Percentiles rank a stretch among this genome's conserved stretches.
Evolutionary conservation across 2,797 vertebrate genomes (phyloP).

Genomic region (Rhinoraja longicauda): DNA sequence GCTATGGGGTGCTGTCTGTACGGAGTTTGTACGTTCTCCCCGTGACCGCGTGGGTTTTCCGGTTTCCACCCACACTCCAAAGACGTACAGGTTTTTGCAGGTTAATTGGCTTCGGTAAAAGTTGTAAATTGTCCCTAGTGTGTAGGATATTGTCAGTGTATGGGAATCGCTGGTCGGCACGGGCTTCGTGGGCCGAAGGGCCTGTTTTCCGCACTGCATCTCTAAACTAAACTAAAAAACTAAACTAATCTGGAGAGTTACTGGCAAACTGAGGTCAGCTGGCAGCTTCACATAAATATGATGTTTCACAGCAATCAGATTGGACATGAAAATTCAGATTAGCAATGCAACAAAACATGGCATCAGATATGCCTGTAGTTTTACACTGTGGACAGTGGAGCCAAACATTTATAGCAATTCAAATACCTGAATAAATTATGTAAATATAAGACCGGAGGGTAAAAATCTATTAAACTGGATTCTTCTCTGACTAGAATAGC

Average conservation of each 20-base stretch:
- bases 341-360: neutral
- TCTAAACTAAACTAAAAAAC: too few species aligned
- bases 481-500: neutral
- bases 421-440: neutral
- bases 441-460: neutral
- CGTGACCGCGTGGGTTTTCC: too few species aligned
- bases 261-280: neutral
- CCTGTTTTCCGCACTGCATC: too few species aligned
- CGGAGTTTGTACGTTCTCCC: too few species aligned
- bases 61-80: too few species aligned
- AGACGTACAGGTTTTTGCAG: too few species aligned
- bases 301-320: neutral
- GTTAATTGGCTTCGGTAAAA: too few species aligned
- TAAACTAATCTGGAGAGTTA: neutral
- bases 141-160: too few species aligned
- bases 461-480: neutral
- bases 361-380: neutral
- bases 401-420: neutral
- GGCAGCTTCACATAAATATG: neutral
- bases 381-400: neutral
- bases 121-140: too few species aligned
- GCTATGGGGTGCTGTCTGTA: too few species aligned
- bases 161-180: too few species aligned
- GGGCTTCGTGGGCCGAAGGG: too few species aligned
- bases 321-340: neutral